phyloP scores from a whole-genome alignment of 2,113 vertebrate species.

The Ancistrus triradiatus region DNA sequence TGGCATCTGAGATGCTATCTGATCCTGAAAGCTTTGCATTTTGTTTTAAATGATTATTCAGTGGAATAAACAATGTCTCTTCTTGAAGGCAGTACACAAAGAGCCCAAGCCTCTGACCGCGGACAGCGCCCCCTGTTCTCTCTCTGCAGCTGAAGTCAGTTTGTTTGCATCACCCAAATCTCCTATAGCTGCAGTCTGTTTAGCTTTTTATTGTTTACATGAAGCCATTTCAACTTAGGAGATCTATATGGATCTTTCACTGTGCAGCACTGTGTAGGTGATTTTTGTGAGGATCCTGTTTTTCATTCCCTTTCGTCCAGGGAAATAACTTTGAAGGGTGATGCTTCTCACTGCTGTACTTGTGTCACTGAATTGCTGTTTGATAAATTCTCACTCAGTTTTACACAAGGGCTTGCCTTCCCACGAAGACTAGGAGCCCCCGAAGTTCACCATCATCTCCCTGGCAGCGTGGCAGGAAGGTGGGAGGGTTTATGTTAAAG shows the following conservation, averaged over 20 bases:
- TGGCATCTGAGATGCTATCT: slow-evolving; percentile 19
- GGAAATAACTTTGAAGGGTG: no score
- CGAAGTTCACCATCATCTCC: neutral
- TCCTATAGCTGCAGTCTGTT: neutral
- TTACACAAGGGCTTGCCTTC: neutral
- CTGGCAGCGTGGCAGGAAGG: slow-evolving; percentile 15
- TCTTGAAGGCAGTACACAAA: slow-evolving; percentile 17
- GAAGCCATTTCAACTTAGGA: neutral
- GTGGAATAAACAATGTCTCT: neutral
- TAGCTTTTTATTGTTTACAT: neutral
- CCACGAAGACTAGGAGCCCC: neutral
- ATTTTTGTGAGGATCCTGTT: no score
- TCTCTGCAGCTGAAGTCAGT: neutral
- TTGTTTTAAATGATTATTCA: slow-evolving; percentile 2
- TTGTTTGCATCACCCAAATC: neutral
- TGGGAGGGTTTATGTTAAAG: neutral
- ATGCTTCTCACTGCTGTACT: no score
- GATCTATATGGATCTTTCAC: no score
- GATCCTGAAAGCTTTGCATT: neutral
- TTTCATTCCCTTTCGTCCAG: no score
- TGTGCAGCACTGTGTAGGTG: no score
- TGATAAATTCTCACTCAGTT: neutral
- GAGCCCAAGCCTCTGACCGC: slow-evolving; percentile 17
- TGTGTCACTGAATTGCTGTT: neutral
- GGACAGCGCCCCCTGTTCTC: neutral